phyloP scores from a whole-genome alignment of 2,888 invertebrate species.

The Tubulanus polymorphus region DNA sequence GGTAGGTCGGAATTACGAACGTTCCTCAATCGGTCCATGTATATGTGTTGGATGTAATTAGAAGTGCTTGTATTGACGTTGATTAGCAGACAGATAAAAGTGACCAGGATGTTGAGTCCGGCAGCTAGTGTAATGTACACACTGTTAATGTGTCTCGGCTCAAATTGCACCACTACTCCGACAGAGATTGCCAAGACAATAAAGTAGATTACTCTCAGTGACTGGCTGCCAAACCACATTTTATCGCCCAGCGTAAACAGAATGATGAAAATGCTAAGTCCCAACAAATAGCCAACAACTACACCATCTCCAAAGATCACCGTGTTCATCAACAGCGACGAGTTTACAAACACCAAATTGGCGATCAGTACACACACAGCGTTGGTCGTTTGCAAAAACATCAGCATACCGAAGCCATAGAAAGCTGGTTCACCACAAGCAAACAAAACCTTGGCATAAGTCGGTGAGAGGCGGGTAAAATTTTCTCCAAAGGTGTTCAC shows the following conservation, averaged over 20 bases:
- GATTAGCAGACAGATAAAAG: neutral
- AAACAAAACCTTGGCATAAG: neutral
- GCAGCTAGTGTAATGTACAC: neutral
- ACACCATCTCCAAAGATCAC: neutral
- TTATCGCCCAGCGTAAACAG: neutral
- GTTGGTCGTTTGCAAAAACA: neutral
- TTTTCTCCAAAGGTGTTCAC: neutral
- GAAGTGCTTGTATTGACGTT: neutral
- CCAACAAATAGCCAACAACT: neutral
- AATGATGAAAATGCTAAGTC: neutral
- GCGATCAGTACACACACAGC: neutral
- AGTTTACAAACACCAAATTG: neutral
- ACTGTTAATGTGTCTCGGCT: neutral
- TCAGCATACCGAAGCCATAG: neutral
- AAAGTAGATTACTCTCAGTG: neutral
- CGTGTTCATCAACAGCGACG: neutral
- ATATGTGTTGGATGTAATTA: neutral
- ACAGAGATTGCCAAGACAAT: neutral
- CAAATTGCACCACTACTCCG: neutral
- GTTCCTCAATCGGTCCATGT: neutral
- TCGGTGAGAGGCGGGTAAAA: neutral
- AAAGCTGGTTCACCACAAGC: neutral
- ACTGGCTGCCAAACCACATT: neutral
- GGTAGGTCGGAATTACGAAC: neutral
- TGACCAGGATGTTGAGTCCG: neutral